Evolutionary conservation across 2,888 invertebrate genomes (phyloP), one percentile per base, ranked within the genome.

Genomic region (Lacanobia wlatinum): DNA sequence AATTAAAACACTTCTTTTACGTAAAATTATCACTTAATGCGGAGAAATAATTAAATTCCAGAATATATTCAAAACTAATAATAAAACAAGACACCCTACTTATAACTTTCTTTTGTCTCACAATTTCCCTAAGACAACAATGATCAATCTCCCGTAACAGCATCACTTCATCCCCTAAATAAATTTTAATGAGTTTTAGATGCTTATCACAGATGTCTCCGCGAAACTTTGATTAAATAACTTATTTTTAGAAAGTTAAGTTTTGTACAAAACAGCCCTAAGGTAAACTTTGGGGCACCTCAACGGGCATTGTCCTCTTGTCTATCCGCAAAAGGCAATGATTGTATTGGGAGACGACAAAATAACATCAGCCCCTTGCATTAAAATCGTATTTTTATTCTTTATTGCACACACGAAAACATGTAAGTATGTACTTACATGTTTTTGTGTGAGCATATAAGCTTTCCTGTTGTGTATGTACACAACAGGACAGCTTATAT

Each of bases 201-300:
- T 87, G 62, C 86, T 86, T 87, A 85, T 84, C 82, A 48, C 60
- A 81, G 65, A 74, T 83, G 78, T 81, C 77, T 53, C 78, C 76
- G 55, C 12, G 64, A 75, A 91, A 91, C 88, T 91, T 91, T 87
- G 88, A 91, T 91, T 88, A 89, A 89, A 88, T 87, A 90, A 91
- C 85, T 91, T 90, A 88, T 91, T 89, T 87, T 86, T 85, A 55
- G 23, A 56, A 73, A 52, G 18, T 52, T 7, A 21, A 43, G 23
- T 43, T 71, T 18, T 43, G 21, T 40, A 28, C 46, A 2, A 12
- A 21, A 21, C 10, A 8, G 12, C 9, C 7, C 3, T 66, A 16
- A 46, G 21, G 58, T 73, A 59, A 75, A 58, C 34, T 66, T 73
- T 14, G 18, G 12, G 23, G 38, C 12, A 50, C 5, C 1, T 53